phyloP scores from a whole-genome alignment of 2,113 vertebrate species.

The Rhinopomastus cyanomelas region DNA sequence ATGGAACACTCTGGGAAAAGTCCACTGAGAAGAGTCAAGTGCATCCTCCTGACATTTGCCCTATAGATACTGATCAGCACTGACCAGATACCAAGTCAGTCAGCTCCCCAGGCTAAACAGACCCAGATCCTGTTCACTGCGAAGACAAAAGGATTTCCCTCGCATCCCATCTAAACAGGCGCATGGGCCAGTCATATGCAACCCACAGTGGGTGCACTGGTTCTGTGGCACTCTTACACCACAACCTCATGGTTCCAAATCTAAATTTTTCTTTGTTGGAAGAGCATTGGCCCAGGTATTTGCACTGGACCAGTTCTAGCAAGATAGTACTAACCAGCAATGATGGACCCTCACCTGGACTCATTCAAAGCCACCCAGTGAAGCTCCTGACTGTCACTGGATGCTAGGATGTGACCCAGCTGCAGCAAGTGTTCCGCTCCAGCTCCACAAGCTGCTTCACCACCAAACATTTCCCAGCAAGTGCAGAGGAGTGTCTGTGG shows the following conservation, averaged over 20 bases:
- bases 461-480: background rate
- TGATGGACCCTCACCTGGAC: background rate
- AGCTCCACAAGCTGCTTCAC: background rate
- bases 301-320: background rate
- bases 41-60: too few relatives aligned
- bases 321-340: background rate
- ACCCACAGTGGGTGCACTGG: fast-evolving
- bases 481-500: background rate
- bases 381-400: fast-evolving
- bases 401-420: background rate
- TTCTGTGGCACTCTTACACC: background rate
- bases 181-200: background rate
- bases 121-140: background rate
- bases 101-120: too few relatives aligned
- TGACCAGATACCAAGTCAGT: too few relatives aligned
- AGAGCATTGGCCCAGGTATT: background rate
- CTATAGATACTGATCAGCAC: too few relatives aligned
- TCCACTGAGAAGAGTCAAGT: too few relatives aligned
- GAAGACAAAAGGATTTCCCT: fast-evolving
- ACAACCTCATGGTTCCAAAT: background rate
- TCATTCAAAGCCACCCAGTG: background rate
- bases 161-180: fast-evolving
- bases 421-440: fast-evolving
- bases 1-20: too few relatives aligned
- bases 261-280: background rate